Conservation (phyloP, 2,888 invertebrate species). For the Spisula subtruncata region DNA sequence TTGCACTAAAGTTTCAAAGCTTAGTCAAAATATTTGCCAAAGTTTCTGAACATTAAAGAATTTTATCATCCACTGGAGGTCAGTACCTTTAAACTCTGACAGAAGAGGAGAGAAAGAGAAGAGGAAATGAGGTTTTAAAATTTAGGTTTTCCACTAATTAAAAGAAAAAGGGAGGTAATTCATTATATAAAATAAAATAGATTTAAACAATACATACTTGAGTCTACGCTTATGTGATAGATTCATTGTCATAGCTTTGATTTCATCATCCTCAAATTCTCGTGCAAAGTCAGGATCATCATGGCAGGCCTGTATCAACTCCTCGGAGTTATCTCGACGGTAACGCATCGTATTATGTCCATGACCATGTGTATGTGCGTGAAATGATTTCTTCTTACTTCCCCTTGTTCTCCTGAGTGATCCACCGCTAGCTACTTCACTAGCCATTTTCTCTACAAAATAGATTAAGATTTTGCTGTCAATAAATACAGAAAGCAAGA, state of each 20-base stretch:
- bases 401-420: constrained; percentile 43
- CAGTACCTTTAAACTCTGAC: no score
- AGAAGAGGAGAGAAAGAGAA: no score
- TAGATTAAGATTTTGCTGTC: not conserved
- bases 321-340: constrained; percentile 65
- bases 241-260: constrained; percentile 79
- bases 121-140: not conserved
- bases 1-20: no score
- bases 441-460: constrained; percentile 72
- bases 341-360: constrained; percentile 36
- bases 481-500: not conserved
- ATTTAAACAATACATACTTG: constrained; percentile 68
- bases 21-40: no score
- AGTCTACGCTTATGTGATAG: constrained; percentile 77
- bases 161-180: not conserved
- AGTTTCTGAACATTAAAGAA: no score
- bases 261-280: constrained; percentile 73
- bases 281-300: constrained; percentile 72
- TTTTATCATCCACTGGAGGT: no score
- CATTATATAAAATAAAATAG: not conserved
- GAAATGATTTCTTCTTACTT: constrained; percentile 65
- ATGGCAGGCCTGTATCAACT: constrained; percentile 62
- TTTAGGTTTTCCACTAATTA: not conserved
- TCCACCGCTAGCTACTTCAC: constrained; percentile 64
- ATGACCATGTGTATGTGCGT: constrained; percentile 66